A percentile compares a stretch with the other conserved stretches of the same genome.
Conservation (phyloP, 2,113 vertebrate genomes). For the Pachycephala philippinensis region DNA sequence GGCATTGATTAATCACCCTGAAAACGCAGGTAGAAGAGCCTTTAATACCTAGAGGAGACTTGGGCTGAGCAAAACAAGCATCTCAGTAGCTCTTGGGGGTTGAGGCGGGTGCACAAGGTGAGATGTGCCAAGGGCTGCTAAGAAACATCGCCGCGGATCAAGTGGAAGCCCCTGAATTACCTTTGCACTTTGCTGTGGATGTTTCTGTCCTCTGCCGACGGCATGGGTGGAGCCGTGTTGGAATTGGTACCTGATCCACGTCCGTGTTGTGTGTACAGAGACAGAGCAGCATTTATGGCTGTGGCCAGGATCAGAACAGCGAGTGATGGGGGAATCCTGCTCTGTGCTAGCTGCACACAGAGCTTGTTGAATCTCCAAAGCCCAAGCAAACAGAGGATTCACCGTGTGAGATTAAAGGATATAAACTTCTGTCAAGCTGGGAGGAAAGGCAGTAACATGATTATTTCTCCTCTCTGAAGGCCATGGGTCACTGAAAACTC, state of each 20-base stretch:
- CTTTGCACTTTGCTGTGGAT: slow-evolving; percentile 17
- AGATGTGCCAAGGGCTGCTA: background rate
- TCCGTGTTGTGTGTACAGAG: background rate
- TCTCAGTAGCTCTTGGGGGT: background rate
- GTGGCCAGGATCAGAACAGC: background rate
- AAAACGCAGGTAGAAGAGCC: background rate
- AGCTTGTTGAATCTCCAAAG: background rate
- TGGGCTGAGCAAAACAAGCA: background rate
- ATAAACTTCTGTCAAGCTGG: background rate
- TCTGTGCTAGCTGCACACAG: background rate
- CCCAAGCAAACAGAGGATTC: background rate
- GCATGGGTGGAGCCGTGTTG: background rate
- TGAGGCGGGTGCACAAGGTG: background rate
- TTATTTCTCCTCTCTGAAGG: slow-evolving; percentile 8
- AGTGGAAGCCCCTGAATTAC: background rate
- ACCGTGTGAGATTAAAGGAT: background rate
- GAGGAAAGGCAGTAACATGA: background rate
- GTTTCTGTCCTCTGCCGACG: background rate
- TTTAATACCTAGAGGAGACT: background rate
- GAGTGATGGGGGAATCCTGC: background rate
- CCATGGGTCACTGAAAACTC: background rate
- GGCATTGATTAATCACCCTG: background rate
- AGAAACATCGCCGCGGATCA: background rate
- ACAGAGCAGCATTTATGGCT: background rate
- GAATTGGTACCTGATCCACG: background rate